Evolutionary conservation across 2,888 invertebrate species (phyloP), one percentile per base, ranked within the genome.

Genomic region (Drosophila mimetica): DNA sequence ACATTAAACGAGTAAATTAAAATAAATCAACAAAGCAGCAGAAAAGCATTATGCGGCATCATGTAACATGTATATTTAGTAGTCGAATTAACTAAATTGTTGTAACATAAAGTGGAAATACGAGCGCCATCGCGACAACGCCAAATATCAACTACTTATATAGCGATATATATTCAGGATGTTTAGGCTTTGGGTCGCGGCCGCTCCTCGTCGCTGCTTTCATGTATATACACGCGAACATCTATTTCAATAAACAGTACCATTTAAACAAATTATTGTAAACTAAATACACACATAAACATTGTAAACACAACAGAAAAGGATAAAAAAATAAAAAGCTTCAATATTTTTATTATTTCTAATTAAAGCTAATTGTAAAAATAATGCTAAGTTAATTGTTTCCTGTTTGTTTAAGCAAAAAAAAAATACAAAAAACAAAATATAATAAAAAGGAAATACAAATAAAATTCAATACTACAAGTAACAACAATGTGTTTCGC

Each of bases 291-390:
- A 60, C 74, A 57, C 54, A 63, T 36, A 57, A 86, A 58, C 37
- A 59, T 42, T 37, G 50, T 51, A 63, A 65, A 77, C 28, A 58
- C 53, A 64, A 70, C 39, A 48, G 30, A 74, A 63, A 71, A 55
- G 32, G 46, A 66, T 53, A 65, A 85, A 70, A 34, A 66, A 75
- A 84, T 54, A 58, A 64, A 80, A 81, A 82, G 81, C 81, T 82
- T 82, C 81, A 82, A 82, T 87, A 82, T 82, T 82, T 82, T 86
- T 78, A 83, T 81, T 86, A 84, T 87, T 82, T 82, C 74, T 85
- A 85, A 82, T 77, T 82, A 87, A 87, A 85, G 71, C 73, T 86
- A 86, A 81, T 64, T 81, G 76, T 84, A 86, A 61, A 77, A 71
- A 50, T 85, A 76, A 85, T 71, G 83, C 72, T 82, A 82, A 82